phyloP scores from a whole-genome alignment of 2,888 invertebrate species.

The Phaonia tiefii region DNA sequence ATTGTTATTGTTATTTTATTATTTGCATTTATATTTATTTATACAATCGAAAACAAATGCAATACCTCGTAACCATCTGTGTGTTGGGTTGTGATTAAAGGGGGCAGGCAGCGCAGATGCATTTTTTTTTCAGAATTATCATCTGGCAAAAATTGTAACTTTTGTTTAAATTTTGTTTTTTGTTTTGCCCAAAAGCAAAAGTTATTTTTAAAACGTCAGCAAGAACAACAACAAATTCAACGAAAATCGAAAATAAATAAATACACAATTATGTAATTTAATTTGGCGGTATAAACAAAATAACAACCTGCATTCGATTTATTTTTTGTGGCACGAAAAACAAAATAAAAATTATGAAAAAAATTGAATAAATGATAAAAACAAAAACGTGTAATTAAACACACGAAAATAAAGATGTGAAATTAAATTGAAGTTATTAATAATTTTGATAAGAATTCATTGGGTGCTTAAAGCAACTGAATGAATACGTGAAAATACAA shows the following conservation, averaged over 20 bases:
- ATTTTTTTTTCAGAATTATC: conserved; percentile 42
- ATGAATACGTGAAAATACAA: too few relatives aligned
- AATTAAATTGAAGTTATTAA: too few relatives aligned
- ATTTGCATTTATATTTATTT: conserved; percentile 18
- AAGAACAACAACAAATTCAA: conserved; percentile 1
- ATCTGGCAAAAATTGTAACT: conserved; percentile 16
- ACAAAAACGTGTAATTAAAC: conserved; percentile 5
- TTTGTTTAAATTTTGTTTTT: neutral
- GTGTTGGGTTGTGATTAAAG: too few relatives aligned
- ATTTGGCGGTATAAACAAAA: conserved; percentile 2
- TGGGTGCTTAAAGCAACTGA: too few relatives aligned
- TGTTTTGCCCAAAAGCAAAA: conserved; percentile 9
- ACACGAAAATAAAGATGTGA: neutral
- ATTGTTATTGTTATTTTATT: conserved; percentile 35
- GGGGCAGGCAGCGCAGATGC: neutral
- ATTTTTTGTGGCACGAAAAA: conserved; percentile 18
- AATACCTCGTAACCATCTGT: too few relatives aligned
- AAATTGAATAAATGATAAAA: neutral
- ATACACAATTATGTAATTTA: conserved; percentile 22
- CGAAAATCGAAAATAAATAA: neutral
- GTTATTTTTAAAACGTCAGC: conserved; percentile 3
- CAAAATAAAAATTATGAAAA: neutral
- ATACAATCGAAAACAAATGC: conserved; percentile 19
- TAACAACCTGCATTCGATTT: conserved; percentile 12
- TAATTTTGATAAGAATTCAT: too few relatives aligned